These are phyloP conservation scores for Acleris literana DNA, from an alignment of 2,888 invertebrate genomes.

Conservation along the genomic window DNA sequence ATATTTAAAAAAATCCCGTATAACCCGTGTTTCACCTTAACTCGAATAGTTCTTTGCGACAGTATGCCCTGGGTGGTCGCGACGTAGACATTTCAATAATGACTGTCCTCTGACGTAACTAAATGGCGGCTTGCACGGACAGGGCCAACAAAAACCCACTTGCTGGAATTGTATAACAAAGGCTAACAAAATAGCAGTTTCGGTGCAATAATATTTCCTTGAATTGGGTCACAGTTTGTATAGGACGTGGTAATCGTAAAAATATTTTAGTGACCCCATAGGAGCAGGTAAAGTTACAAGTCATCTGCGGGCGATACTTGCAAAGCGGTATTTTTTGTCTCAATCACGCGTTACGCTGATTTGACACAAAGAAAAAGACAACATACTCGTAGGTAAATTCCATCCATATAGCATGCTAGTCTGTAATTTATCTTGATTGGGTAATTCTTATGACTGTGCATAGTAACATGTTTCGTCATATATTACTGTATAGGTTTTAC, in stretches of 20 bases:
- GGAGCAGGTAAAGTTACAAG: slow-evolving; percentile 20
- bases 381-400: not conserved
- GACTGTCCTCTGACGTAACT: slow-evolving; percentile 65
- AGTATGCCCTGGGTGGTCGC: slow-evolving; percentile 76
- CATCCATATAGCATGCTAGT: slow-evolving; percentile 4
- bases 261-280: slow-evolving; percentile 6
- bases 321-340: slow-evolving; percentile 6
- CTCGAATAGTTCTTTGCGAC: slow-evolving; percentile 44
- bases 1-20: no score
- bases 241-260: slow-evolving; percentile 27
- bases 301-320: not conserved
- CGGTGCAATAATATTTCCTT: slow-evolving; percentile 52
- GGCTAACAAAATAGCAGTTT: slow-evolving; percentile 32
- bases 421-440: slow-evolving; percentile 8
- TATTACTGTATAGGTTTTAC: no score
- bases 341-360: not conserved
- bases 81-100: slow-evolving; percentile 71
- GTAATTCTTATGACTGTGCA: slow-evolving; percentile 5
- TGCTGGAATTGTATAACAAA: slow-evolving; percentile 54
- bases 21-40: slow-evolving; percentile 9
- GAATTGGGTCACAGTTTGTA: slow-evolving; percentile 56
- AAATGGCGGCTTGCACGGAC: slow-evolving; percentile 56
- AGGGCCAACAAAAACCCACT: slow-evolving; percentile 65
- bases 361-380: not conserved
- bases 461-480: not conserved